Percentiles rank a stretch among this genome's conserved stretches.
phyloP scores from a whole-genome alignment of 2,797 vertebrate genomes.

The Varecia variegata region DNA sequence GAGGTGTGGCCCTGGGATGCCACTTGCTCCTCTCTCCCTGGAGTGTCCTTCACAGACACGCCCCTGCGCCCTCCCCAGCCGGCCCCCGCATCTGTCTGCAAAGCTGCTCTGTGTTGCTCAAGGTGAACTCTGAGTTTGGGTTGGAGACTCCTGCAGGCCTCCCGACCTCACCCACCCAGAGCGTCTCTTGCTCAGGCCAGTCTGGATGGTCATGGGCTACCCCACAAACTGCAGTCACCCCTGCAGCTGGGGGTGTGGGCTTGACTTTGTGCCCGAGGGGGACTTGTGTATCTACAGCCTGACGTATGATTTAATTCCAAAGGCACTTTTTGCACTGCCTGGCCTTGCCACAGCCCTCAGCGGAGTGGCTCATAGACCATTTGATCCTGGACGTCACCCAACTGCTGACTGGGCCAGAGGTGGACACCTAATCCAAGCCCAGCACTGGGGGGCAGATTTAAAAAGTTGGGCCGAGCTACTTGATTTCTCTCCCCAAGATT shows the following conservation, averaged over 20 bases:
- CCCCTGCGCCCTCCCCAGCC: neutral
- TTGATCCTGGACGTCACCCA: neutral
- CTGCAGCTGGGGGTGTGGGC: neutral
- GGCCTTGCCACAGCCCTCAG: neutral
- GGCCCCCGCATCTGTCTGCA: constrained; percentile 29
- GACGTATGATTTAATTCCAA: neutral
- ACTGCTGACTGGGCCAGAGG: neutral
- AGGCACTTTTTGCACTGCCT: neutral
- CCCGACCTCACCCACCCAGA: neutral
- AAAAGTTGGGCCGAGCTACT: neutral
- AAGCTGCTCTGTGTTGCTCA: neutral
- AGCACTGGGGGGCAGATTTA: neutral
- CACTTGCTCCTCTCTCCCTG: neutral
- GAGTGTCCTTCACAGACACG: neutral
- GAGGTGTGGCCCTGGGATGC: neutral
- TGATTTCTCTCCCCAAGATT: neutral
- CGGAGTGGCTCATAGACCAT: neutral
- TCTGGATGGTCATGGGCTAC: neutral
- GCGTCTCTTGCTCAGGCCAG: neutral
- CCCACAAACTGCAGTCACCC: neutral
- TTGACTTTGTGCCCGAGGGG: neutral
- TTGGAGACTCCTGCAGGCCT: neutral
- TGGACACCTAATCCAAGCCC: neutral
- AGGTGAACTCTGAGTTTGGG: constrained; percentile 30
- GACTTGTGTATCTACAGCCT: neutral